Evolutionary conservation across 2,797 vertebrate species (phyloP).

Genomic region (Apogon talboti): DNA sequence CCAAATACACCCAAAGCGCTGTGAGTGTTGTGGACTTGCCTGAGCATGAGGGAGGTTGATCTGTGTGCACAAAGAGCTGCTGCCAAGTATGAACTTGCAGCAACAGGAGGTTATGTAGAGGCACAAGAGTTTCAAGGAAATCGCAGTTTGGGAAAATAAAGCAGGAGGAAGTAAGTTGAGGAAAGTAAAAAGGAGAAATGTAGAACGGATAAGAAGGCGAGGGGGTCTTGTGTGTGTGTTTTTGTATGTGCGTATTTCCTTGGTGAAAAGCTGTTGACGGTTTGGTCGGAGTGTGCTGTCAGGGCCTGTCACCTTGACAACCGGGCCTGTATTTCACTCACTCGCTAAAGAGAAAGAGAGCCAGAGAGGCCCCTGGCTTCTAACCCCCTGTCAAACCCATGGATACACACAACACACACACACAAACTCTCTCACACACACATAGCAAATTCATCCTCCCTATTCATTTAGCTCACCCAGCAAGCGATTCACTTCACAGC

Average conservation of each 20-base stretch:
- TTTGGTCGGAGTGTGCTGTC: conserved; percentile 68
- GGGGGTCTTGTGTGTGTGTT: conserved; percentile 11
- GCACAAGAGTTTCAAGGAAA: conserved; percentile 19
- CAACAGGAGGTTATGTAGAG: conserved; percentile 12
- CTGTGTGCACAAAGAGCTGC: conserved; percentile 25
- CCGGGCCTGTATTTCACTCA: conserved; percentile 73
- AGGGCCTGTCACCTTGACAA: conserved; percentile 75
- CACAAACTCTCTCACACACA: conserved; percentile 37
- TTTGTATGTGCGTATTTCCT: conserved; percentile 39
- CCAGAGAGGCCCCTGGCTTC: conserved; percentile 66
- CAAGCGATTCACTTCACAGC: conserved; percentile 34
- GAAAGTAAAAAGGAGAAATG: conserved; percentile 14
- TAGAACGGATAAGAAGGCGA: conserved; percentile 13
- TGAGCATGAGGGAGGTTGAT: conserved; percentile 50
- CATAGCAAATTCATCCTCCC: conserved; percentile 48
- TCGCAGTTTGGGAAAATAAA: conserved; percentile 34
- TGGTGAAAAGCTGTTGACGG: conserved; percentile 64
- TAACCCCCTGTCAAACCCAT: conserved; percentile 62
- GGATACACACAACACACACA: conserved; percentile 24
- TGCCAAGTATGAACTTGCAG: conserved; percentile 52
- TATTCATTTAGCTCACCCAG: conserved; percentile 47
- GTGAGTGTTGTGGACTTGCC: conserved; percentile 50
- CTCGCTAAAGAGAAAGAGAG: conserved; percentile 53
- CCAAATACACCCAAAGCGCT: conserved; percentile 30
- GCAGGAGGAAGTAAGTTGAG: conserved; percentile 10